Conservation (phyloP, 2,888 invertebrate genomes). For the Hypolimnas misippus region DNA sequence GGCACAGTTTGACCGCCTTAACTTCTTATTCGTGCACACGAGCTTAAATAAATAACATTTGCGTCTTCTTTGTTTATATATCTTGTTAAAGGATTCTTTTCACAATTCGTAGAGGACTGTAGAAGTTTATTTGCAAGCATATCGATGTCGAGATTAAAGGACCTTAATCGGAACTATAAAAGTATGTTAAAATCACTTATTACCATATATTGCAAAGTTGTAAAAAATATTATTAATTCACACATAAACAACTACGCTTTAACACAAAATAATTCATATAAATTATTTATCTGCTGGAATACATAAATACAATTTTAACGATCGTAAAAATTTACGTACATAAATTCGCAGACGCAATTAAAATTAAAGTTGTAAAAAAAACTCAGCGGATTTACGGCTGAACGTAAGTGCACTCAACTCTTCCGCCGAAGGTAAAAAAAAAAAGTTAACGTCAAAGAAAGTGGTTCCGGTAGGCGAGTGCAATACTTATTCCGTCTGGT, state of each 20-base stretch:
- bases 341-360: conserved; percentile 37
- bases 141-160: background rate
- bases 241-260: conserved; percentile 3
- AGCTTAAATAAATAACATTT: conserved; percentile 12
- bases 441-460: conserved; percentile 47
- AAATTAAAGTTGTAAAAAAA: conserved; percentile 36
- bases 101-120: background rate
- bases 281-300: conserved; percentile 14
- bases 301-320: conserved; percentile 23
- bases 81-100: background rate
- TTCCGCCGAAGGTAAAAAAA: conserved; percentile 42
- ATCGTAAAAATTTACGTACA: conserved; percentile 30
- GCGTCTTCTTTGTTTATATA: background rate
- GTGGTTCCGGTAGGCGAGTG: conserved; percentile 44
- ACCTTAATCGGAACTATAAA: background rate
- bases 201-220: background rate
- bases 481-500: conserved; percentile 40
- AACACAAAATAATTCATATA: background rate
- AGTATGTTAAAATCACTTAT: background rate
- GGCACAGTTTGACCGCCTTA: conserved; percentile 16
- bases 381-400: conserved; percentile 38
- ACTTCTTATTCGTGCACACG: conserved; percentile 6
- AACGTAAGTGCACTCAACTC: conserved; percentile 40
- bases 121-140: background rate
- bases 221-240: background rate